phyloP scores from a whole-genome alignment of 30 jellyfish, hydroid and myxozoan genomes.

The Chrysaora quinquecirrha region DNA sequence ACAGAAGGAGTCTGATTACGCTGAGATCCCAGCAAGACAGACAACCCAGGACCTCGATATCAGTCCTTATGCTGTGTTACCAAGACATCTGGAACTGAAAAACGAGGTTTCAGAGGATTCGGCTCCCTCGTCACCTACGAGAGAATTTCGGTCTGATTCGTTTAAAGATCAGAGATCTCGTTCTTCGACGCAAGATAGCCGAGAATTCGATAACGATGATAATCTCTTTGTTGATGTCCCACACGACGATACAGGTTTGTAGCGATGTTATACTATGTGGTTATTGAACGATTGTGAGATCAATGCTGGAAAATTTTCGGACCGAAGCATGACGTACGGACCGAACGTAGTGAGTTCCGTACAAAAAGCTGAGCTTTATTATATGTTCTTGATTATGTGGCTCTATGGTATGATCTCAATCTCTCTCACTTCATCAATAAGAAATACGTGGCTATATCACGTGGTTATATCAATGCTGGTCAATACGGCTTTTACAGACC shows the following conservation, averaged over 20 bases:
- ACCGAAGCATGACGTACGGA: no score
- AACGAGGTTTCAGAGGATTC: constrained; percentile 79
- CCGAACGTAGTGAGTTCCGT: no score
- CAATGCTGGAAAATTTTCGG: no score
- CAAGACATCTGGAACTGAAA: constrained; percentile 25
- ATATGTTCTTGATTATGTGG: no score
- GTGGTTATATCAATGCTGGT: no score
- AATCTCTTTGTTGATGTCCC: constrained; percentile 56
- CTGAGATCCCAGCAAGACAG: constrained; percentile 53
- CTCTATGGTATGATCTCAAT: no score
- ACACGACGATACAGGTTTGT: constrained; percentile 78
- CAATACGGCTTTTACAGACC: no score
- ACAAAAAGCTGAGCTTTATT: no score
- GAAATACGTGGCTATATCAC: no score
- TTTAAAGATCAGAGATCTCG: constrained; percentile 68
- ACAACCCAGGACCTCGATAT: constrained; percentile 35
- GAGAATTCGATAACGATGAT: constrained; percentile 54
- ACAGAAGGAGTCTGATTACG: constrained; percentile 58
- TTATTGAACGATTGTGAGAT: no score
- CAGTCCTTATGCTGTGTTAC: constrained; percentile 72
- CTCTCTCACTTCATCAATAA: no score
- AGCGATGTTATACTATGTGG: neutral
- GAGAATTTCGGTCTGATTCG: constrained; percentile 42
- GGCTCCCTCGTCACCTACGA: constrained; percentile 80
- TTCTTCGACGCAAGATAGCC: constrained; percentile 84